These are phyloP conservation scores for Drosophila persimilis DNA, from an alignment of 1,140 invertebrate genomes.

Conservation along the genomic window DNA sequence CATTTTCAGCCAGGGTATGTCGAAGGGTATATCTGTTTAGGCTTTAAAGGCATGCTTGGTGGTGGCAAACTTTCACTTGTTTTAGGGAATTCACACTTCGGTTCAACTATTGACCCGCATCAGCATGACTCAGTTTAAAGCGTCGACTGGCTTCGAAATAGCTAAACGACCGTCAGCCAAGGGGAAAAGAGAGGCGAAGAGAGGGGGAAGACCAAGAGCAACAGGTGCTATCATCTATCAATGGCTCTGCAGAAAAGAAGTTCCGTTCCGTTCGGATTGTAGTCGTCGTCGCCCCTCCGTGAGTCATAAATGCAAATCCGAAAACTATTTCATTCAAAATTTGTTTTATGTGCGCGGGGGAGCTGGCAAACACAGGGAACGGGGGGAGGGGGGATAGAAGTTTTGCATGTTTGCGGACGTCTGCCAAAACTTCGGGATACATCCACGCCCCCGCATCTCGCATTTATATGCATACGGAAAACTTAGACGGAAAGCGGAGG, in stretches of 20 bases:
- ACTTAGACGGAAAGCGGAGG: slow-evolving; percentile 34
- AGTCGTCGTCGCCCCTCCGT: slow-evolving; percentile 7
- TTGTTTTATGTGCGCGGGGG: slow-evolving; percentile 22
- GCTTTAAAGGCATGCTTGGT: no score
- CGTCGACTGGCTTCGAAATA: slow-evolving; percentile 30
- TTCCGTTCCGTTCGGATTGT: slow-evolving; percentile 27
- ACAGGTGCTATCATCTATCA: slow-evolving; percentile 69
- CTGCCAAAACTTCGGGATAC: slow-evolving; percentile 38
- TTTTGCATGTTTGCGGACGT: slow-evolving; percentile 52
- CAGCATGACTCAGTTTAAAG: slow-evolving; percentile 36
- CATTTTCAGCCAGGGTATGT: slow-evolving; percentile 3
- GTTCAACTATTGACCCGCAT: not conserved
- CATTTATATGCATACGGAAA: slow-evolving; percentile 73
- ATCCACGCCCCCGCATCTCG: slow-evolving; percentile 1
- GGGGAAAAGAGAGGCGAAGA: not conserved
- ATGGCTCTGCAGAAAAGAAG: slow-evolving; percentile 28
- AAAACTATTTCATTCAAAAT: slow-evolving; percentile 72
- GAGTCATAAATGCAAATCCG: slow-evolving; percentile 70
- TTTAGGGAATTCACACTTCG: slow-evolving; percentile 26
- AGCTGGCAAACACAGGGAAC: slow-evolving; percentile 9
- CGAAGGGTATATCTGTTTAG: no score
- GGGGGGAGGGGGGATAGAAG: slow-evolving; percentile 9
- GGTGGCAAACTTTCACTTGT: not conserved
- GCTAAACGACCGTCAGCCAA: slow-evolving; percentile 12
- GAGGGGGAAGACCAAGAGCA: slow-evolving; percentile 23